A percentile compares a stretch with the other conserved stretches of the same genome.
Evolutionary conservation across 2,797 vertebrate genomes (phyloP).

Genomic region (Lycodopsis pacificus): DNA sequence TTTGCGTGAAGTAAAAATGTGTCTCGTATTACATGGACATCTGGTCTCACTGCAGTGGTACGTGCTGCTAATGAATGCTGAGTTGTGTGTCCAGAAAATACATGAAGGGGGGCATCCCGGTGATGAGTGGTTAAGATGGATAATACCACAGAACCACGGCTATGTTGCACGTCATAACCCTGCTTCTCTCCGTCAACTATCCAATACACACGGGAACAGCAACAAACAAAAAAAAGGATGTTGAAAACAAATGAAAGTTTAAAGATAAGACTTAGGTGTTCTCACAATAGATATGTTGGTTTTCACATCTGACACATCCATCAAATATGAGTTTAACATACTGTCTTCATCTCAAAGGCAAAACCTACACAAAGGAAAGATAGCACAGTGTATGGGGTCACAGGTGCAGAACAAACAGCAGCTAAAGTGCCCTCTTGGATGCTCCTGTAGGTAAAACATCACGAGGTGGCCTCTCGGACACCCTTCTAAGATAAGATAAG

Average conservation of each 20-base stretch:
- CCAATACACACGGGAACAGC: not conserved
- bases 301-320: not conserved
- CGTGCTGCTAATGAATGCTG: not conserved
- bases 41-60: not conserved
- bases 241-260: not conserved
- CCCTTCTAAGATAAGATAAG: no score
- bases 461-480: no score
- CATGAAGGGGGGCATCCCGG: not conserved
- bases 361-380: not conserved
- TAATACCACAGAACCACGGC: not conserved
- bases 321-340: not conserved
- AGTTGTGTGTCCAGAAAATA: not conserved
- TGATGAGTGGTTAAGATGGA: not conserved
- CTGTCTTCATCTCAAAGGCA: not conserved
- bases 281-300: not conserved
- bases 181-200: not conserved
- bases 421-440: no score
- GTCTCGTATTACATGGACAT: conserved; percentile 1
- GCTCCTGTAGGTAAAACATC: no score
- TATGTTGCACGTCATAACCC: not conserved
- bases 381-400: no score
- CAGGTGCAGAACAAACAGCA: no score
- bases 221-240: not conserved
- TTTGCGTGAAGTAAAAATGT: not conserved
- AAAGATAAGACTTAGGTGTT: not conserved